These are phyloP conservation scores for Varanus salvator DNA, from an alignment of 2,113 vertebrate genomes.

Conservation along the genomic window DNA sequence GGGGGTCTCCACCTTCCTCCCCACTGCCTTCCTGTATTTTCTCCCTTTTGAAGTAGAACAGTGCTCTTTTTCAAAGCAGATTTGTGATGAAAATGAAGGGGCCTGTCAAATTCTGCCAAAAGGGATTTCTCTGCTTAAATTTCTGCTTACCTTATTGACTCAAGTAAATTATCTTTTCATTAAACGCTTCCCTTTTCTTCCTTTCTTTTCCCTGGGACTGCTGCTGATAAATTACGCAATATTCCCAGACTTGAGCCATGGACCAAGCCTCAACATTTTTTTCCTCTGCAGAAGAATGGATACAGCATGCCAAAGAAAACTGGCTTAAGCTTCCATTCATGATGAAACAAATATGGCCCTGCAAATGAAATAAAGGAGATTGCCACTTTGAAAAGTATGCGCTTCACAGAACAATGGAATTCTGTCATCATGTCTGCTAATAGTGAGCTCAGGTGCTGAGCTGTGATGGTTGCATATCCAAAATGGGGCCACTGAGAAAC, in stretches of 20 bases:
- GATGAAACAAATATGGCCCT: constrained; percentile 59
- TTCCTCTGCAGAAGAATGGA: constrained; percentile 50
- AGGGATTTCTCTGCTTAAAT: constrained; percentile 68
- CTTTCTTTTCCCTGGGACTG: constrained; percentile 45
- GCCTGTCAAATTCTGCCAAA: constrained; percentile 67
- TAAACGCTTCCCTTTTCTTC: constrained; percentile 65
- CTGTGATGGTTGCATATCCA: not conserved
- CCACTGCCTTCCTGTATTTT: constrained; percentile 32
- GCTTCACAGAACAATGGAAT: constrained; percentile 27
- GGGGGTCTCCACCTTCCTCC: not conserved
- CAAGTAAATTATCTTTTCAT: constrained; percentile 74
- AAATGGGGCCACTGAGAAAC: not conserved
- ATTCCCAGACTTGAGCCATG: constrained; percentile 40
- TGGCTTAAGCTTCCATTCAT: constrained; percentile 48
- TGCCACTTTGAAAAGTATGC: constrained; percentile 54
- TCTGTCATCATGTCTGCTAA: not conserved
- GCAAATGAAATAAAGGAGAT: constrained; percentile 50
- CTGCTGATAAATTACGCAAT: constrained; percentile 63
- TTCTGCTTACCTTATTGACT: constrained; percentile 70
- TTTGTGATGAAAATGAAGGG: constrained; percentile 50
- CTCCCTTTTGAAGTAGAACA: constrained; percentile 61
- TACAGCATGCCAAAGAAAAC: constrained; percentile 59
- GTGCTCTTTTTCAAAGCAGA: constrained; percentile 56
- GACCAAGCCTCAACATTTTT: constrained; percentile 54
- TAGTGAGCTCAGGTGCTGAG: not conserved